phyloP scores from a whole-genome alignment of 2,113 vertebrate species.

The Pachycephala philippinensis region DNA sequence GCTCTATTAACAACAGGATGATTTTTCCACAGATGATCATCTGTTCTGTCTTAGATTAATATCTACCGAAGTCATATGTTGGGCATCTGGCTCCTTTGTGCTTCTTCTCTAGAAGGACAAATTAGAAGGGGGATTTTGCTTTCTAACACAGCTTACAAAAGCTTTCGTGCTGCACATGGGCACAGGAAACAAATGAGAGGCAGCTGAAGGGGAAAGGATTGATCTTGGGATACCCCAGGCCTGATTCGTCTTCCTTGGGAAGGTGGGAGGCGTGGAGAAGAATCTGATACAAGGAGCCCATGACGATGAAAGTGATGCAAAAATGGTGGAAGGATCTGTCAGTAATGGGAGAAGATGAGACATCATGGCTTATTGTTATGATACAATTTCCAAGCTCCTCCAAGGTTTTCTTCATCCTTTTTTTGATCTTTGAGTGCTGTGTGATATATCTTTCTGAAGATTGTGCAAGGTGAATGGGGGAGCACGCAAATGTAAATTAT shows the following conservation, averaged over 20 bases:
- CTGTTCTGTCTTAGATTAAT: neutral
- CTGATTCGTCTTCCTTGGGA: neutral
- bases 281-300: neutral
- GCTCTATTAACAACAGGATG: neutral
- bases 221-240: neutral
- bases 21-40: constrained; percentile 6
- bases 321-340: neutral
- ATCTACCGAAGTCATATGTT: neutral
- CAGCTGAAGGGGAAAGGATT: neutral
- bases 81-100: constrained; percentile 8
- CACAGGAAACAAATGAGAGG: neutral
- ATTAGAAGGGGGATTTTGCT: neutral
- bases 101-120: neutral
- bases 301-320: neutral
- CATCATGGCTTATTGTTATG: neutral
- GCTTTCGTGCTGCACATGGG: neutral
- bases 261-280: neutral
- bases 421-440: neutral
- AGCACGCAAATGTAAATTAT: neutral
- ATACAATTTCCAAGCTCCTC: neutral
- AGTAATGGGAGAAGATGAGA: neutral
- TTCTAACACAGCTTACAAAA: neutral
- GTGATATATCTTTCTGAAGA: neutral
- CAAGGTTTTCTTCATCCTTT: neutral
- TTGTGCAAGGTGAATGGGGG: neutral